phyloP scores from a whole-genome alignment of 2,113 vertebrate genomes.

The Fulmarus glacialis region DNA sequence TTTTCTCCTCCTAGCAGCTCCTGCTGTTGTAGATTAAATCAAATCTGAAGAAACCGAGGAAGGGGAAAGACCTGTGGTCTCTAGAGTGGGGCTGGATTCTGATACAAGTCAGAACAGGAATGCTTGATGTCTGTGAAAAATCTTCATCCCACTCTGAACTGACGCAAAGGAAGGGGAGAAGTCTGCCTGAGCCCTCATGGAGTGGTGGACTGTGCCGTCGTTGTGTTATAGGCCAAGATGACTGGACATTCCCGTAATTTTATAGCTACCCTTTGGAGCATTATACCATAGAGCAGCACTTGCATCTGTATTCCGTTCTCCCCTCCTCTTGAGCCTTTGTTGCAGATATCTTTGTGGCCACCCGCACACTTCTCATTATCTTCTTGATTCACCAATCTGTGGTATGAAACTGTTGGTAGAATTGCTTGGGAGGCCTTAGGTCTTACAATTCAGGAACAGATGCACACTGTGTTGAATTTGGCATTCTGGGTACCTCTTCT shows the following conservation, averaged over 20 bases:
- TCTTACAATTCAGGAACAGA: background rate
- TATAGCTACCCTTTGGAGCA: background rate
- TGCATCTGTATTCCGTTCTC: background rate
- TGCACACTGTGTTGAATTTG: background rate
- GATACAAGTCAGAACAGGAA: background rate
- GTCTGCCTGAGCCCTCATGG: background rate
- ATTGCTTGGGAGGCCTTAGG: background rate
- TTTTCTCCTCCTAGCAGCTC: background rate
- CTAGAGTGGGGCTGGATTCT: background rate
- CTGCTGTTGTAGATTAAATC: background rate
- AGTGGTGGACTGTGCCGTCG: background rate
- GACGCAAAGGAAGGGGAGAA: background rate
- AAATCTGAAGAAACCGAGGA: background rate
- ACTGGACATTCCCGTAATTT: background rate
- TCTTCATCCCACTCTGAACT: background rate
- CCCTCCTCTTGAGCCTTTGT: background rate
- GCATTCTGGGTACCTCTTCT: background rate
- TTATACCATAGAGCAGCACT: background rate
- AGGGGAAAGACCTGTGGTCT: background rate
- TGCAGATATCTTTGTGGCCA: accelerated
- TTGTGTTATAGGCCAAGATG: background rate
- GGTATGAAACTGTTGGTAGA: background rate
- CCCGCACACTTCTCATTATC: background rate
- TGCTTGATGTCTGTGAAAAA: background rate
- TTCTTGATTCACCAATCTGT: background rate